Conservation (phyloP, 2,113 vertebrate species). For the Mesitornis unicolor region DNA sequence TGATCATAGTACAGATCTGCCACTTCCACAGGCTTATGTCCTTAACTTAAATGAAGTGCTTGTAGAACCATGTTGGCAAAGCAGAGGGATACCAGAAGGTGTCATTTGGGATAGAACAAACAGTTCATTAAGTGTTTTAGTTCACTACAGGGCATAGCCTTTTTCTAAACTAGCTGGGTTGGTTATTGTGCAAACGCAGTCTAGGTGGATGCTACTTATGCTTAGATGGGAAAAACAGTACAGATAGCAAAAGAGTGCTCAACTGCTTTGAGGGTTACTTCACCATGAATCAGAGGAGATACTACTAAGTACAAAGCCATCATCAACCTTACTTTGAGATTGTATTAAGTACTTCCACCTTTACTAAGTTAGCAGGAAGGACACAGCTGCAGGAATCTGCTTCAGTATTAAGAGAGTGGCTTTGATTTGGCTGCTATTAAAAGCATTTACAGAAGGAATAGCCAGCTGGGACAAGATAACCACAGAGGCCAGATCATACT, state of each 20-base stretch:
- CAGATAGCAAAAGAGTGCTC: neutral
- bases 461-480: neutral
- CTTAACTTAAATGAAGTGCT: neutral
- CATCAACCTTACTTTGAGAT: neutral
- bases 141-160: neutral
- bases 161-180: neutral
- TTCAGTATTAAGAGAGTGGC: neutral
- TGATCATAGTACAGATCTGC: neutral
- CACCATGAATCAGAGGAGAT: neutral
- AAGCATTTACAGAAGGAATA: neutral
- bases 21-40: neutral
- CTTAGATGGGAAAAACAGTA: neutral
- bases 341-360: neutral
- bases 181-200: neutral
- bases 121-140: neutral
- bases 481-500: neutral
- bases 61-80: neutral
- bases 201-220: neutral
- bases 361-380: neutral
- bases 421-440: neutral
- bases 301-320: neutral
- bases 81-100: neutral
- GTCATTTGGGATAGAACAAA: neutral
- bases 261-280: neutral
- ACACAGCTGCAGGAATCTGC: neutral